phyloP scores from a whole-genome alignment of 2,113 vertebrate species.

The Nycticebus coucang region DNA sequence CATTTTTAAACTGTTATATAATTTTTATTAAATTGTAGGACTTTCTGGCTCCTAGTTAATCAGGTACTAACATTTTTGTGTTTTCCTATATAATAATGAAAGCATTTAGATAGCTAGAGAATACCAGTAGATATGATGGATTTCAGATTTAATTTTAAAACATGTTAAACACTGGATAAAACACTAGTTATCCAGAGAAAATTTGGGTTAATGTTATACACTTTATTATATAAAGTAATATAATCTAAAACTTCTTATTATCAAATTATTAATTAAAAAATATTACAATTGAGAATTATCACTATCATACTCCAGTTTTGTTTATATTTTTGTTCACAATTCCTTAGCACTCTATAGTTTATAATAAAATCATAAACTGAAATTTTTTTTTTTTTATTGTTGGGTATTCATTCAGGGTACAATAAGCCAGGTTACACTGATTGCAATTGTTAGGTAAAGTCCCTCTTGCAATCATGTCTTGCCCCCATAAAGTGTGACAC shows the following conservation, averaged over 20 bases:
- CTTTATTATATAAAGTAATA: not conserved
- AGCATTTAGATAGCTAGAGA: not conserved
- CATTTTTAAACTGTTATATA: not conserved
- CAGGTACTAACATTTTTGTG: not conserved
- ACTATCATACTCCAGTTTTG: not conserved
- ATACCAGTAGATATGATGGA: not conserved
- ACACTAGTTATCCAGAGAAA: not conserved
- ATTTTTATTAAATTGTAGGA: not conserved
- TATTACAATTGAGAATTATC: not conserved
- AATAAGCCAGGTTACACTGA: no score
- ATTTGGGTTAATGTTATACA: not conserved
- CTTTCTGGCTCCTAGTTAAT: not conserved
- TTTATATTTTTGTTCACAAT: not conserved
- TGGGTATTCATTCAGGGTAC: no score
- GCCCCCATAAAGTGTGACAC: no score
- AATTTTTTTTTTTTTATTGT: no score
- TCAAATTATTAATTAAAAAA: not conserved
- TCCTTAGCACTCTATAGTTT: not conserved
- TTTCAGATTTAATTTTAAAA: slow-evolving; percentile 9
- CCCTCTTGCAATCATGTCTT: no score
- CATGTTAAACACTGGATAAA: not conserved
- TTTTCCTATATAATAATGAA: not conserved
- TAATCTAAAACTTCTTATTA: not conserved
- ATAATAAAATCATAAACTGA: not conserved
- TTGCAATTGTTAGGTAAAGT: no score